Evolutionary conservation across 1,140 invertebrate species (phyloP), one percentile per base, ranked within the genome.

Genomic region (Ceratina calcarata): DNA sequence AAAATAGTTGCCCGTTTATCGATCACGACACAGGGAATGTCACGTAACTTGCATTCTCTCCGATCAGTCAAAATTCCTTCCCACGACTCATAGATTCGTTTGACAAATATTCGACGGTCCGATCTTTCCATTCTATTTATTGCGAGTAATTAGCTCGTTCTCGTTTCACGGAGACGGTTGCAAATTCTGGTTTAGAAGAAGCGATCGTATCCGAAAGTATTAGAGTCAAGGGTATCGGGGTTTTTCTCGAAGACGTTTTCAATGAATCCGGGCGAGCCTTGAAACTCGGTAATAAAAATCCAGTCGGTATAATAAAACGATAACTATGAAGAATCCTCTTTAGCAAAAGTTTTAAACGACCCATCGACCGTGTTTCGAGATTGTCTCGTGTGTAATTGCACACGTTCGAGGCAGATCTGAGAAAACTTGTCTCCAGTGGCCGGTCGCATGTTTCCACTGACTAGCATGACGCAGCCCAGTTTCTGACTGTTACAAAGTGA

Each of bases 1-100:
- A 78, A 71, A 71, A 78, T 78, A 78, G 67, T 62, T 51, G 24
- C 3, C 66, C 8, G 45, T 45, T 16, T 62, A 78, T 78, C 58
- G 68, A 78, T 71, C 24, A 27, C 15, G 22, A 22, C 55, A 27
- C 58, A n/a, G 58, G 58, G 75, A 70, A 78, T 32, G 27, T 32
- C 27, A 32, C 27, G 27, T 32, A 32, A 32, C 27, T 32, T 32
- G 27, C 27, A 32, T 32, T 32, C 27, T 69, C 3, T 24, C 24
- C 53, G 12, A 32, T n/a, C 6, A n/a, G 13, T 57, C 2, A 2
- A 15, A 12, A 27, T 27, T n/a, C 22, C 6, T 27, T 55, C 13
- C 51, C 12, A 1, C 18, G 13, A 45, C 18, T 32, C 27, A 32
- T 32, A 1, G 4, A n/a, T n/a, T 32, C 27, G 27, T 32, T 32